A percentile compares a stretch with the other conserved stretches of the same genome.
phyloP scores from a whole-genome alignment of 2,888 invertebrate genomes.

The Aquatica leii region DNA sequence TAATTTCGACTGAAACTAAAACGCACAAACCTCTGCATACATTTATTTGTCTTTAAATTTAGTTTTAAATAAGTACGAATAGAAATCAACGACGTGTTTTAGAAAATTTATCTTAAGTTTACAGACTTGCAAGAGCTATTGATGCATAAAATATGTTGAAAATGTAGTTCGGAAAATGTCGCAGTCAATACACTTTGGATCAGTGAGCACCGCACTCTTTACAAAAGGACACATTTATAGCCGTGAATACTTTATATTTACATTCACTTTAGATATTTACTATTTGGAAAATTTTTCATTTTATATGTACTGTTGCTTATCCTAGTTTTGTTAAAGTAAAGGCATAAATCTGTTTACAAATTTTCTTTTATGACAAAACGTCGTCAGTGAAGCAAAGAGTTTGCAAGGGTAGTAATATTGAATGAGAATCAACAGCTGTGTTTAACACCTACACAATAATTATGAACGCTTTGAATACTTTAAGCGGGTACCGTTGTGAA shows the following conservation, averaged over 20 bases:
- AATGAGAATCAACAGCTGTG: slow-evolving; percentile 28
- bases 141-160: slow-evolving; percentile 27
- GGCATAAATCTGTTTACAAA: neutral
- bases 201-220: slow-evolving; percentile 18
- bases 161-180: slow-evolving; percentile 26
- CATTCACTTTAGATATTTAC: neutral
- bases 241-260: neutral
- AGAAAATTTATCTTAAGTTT: slow-evolving; percentile 27
- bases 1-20: too few species aligned
- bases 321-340: neutral
- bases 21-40: too few species aligned
- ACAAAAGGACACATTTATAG: slow-evolving; percentile 19
- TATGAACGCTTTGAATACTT: slow-evolving; percentile 26
- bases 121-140: slow-evolving; percentile 21
- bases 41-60: too few species aligned
- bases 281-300: too few species aligned
- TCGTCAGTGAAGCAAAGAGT: neutral
- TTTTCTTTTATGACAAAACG: neutral
- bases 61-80: slow-evolving; percentile 2
- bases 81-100: slow-evolving; percentile 13
- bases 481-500: slow-evolving; percentile 15
- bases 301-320: neutral
- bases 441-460: slow-evolving; percentile 29
- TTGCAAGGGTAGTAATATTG: slow-evolving; percentile 21
- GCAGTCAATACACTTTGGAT: slow-evolving; percentile 27